These are phyloP conservation scores for Picus viridis DNA, from an alignment of 2,797 vertebrate species.

Conservation along the genomic window DNA sequence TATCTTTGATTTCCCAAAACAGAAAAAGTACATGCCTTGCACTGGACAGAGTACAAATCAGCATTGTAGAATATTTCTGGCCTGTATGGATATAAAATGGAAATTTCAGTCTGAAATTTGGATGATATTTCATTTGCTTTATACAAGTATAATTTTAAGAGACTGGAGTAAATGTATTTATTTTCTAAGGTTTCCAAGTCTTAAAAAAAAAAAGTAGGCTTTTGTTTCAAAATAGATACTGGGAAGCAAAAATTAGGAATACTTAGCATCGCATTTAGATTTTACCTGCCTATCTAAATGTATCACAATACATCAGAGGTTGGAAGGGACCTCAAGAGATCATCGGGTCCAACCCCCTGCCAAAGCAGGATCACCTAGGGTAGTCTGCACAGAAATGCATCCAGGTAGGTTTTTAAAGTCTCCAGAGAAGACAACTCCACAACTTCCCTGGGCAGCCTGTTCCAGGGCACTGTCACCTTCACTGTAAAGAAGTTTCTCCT, in stretches of 20 bases:
- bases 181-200: background rate
- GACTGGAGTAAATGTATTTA: background rate
- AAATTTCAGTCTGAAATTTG: background rate
- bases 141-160: background rate
- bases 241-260: background rate
- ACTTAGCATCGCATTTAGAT: background rate
- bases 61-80: background rate
- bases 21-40: background rate
- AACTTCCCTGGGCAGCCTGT: too few species aligned
- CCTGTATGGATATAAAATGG: background rate
- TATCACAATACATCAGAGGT: too few species aligned
- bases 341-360: too few species aligned
- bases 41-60: background rate
- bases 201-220: background rate
- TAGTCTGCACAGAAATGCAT: too few species aligned
- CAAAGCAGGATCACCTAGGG: too few species aligned
- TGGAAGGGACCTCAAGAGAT: too few species aligned
- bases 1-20: background rate
- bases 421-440: too few species aligned
- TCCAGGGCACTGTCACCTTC: too few species aligned
- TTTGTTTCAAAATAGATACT: background rate
- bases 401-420: too few species aligned
- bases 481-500: too few species aligned
- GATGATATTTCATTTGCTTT: background rate
- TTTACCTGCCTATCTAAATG: background rate